Percentiles rank a stretch among this genome's conserved stretches.
These are phyloP conservation scores for Hybognathus amarus DNA, from an alignment of 2,797 vertebrate species.

Conservation along the genomic window DNA sequence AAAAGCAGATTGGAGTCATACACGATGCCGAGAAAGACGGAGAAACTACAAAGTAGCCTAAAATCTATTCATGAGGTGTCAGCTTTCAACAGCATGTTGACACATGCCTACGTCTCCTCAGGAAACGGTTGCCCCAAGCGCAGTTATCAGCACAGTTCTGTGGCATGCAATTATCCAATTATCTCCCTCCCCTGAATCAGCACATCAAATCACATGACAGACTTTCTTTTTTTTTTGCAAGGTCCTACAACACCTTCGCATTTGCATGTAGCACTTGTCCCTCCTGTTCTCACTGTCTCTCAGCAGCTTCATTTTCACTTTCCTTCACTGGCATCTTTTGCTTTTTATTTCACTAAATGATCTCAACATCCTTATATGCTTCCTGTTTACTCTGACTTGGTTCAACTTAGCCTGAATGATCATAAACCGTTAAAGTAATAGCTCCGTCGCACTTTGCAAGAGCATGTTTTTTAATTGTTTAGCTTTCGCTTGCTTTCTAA, in stretches of 20 bases:
- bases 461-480: conserved; percentile 33
- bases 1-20: conserved; percentile 38
- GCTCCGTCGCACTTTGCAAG: neutral
- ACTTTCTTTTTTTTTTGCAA: conserved; percentile 24
- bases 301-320: conserved; percentile 44
- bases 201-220: conserved; percentile 61
- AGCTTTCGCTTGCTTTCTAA: conserved; percentile 37
- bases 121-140: conserved; percentile 74
- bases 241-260: conserved; percentile 55
- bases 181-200: conserved; percentile 74
- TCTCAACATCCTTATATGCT: conserved; percentile 22
- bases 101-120: conserved; percentile 75
- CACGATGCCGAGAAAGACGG: conserved; percentile 24
- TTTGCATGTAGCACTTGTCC: conserved; percentile 64
- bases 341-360: neutral
- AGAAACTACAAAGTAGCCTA: conserved; percentile 66
- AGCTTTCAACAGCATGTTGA: conserved; percentile 73
- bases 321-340: conserved; percentile 16
- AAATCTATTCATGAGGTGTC: conserved; percentile 74
- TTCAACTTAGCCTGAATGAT: conserved; percentile 32
- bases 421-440: conserved; percentile 32
- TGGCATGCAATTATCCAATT: conserved; percentile 77
- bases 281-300: conserved; percentile 55
- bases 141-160: conserved; percentile 72
- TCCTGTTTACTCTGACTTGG: neutral